These are phyloP conservation scores for Dasysyrphus albostriatus DNA, from an alignment of 2,888 invertebrate genomes.

Conservation along the genomic window DNA sequence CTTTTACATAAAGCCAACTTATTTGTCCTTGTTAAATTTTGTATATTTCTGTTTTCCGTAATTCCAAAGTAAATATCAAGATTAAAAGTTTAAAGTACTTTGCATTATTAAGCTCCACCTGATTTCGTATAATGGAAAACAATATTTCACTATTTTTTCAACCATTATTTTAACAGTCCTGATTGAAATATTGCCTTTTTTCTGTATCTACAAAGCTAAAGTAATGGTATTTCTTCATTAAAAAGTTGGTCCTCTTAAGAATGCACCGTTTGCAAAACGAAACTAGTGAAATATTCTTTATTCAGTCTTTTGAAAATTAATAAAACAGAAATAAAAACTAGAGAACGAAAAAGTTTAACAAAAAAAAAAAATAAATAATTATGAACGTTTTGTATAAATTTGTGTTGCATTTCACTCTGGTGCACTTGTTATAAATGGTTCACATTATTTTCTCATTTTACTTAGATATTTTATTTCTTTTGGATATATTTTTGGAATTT, in stretches of 20 bases:
- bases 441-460: not conserved
- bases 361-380: not conserved
- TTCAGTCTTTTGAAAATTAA: not conserved
- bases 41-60: not conserved
- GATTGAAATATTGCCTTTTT: not conserved
- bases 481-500: not conserved
- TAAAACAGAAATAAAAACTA: not conserved
- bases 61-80: not conserved
- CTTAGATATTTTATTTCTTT: not conserved
- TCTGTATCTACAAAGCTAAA: not conserved
- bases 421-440: not conserved
- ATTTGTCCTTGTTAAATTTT: constrained; percentile 5
- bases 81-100: constrained; percentile 3
- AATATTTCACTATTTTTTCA: constrained; percentile 21
- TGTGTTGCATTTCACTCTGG: constrained; percentile 4
- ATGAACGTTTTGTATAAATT: not conserved
- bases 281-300: constrained; percentile 2
- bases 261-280: not conserved
- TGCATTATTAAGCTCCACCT: constrained; percentile 9
- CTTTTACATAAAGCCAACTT: not conserved
- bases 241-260: constrained; percentile 24
- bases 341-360: not conserved
- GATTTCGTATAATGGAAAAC: constrained; percentile 15
- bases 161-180: not conserved
- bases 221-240: constrained; percentile 6